These are phyloP conservation scores for Dolichopus griseipennis DNA, from an alignment of 2,888 invertebrate genomes.

Conservation along the genomic window DNA sequence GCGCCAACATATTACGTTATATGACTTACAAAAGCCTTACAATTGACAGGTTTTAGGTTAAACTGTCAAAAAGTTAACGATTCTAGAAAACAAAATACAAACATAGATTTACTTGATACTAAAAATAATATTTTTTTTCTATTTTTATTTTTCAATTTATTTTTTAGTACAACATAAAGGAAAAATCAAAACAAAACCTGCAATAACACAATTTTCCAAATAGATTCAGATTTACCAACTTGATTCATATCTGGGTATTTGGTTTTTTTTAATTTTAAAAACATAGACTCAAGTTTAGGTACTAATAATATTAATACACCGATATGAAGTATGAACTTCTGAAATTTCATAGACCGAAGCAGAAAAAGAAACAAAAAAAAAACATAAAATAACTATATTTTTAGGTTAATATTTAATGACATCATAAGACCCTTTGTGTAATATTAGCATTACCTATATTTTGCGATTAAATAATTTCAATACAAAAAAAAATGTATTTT, in stretches of 20 bases:
- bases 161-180: no score
- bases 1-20: neutral
- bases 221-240: no score
- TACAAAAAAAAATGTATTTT: neutral
- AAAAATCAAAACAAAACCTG: no score
- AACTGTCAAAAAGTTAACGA: constrained; percentile 1
- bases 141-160: no score
- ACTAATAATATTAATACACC: neutral
- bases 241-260: no score
- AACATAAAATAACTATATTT: neutral
- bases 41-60: constrained; percentile 6
- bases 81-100: neutral
- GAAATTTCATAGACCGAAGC: neutral
- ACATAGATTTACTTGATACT: neutral
- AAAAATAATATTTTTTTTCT: no score
- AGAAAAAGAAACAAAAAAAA: neutral
- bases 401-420: neutral
- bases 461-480: no score
- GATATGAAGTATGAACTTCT: neutral
- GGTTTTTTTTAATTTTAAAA: no score
- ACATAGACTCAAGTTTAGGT: no score
- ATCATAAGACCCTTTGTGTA: constrained; percentile 1
- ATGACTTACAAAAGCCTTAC: neutral
- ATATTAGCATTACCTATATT: neutral
- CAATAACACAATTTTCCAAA: no score